Evolutionary conservation across 2,113 vertebrate genomes (phyloP), one percentile per base, ranked within the genome.

Genomic region (Bostrychus sinensis): DNA sequence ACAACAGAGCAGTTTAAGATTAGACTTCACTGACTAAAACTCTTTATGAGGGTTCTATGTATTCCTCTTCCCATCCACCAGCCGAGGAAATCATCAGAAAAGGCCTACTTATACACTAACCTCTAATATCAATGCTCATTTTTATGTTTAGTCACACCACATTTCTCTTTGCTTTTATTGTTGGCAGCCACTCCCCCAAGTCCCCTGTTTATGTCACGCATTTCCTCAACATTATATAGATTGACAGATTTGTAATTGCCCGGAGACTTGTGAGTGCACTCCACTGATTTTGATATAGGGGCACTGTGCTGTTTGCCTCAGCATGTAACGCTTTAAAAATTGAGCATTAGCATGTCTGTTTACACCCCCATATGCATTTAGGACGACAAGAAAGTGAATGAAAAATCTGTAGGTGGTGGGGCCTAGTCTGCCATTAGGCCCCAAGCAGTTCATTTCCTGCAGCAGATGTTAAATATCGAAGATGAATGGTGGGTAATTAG

Each of bases 201-300:
- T 66, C 62, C 80, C 66, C 61, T 68, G 75, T 83, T 75, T 59
- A 37, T 36, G 34, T 68, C 74, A 61, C 13, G 17, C 72, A 70
- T 81, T 79, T 79, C 72, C 53, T 82, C 60, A 25, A 58, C 72
- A 69, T 86, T 66, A 86, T 80, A 46, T 45, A 51, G 81, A 84
- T 55, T 86, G 87, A 83, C 82, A 86, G 66, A 68, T 77, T 73
- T 80, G 64, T 88, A 88, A 89, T 89, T 86, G 77, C 84, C 78
- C 38, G 1, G 75, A 78, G 78, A 68, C 63, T 78, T 58, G 26
- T 57, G 45, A 77, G 72, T 19, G 26, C 70, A 66, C 83, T 68
- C 73, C 39, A 37, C 60, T 56, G 62, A 56, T 72, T 78, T 50
- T 59, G 55, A 67, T 64, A 62, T 8, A 36, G 19, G 26, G 56